Evolutionary conservation across 2,888 invertebrate species (phyloP).

Genomic region (Pristionchus entomophagus): DNA sequence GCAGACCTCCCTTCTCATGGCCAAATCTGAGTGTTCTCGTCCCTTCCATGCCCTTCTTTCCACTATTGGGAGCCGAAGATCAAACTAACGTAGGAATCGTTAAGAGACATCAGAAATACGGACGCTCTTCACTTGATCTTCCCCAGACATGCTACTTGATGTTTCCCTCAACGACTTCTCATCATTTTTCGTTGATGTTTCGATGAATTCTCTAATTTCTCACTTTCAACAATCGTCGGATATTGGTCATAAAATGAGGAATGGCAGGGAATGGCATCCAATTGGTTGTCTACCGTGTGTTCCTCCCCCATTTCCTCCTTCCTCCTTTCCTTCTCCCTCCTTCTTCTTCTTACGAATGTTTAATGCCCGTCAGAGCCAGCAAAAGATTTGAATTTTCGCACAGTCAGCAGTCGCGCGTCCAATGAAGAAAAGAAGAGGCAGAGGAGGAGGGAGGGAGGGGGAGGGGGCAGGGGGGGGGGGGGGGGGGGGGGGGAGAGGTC

Average conservation of each 20-base stretch:
- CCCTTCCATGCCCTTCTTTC: too few species aligned
- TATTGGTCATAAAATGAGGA: not conserved
- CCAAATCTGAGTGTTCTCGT: too few species aligned
- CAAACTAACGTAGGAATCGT: too few species aligned
- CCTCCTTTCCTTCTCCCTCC: not conserved
- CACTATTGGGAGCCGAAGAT: too few species aligned
- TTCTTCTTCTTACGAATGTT: not conserved
- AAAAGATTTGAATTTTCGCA: conserved; percentile 40
- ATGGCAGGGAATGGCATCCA: conserved; percentile 14
- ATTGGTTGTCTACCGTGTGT: not conserved
- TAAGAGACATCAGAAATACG: not conserved
- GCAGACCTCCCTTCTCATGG: too few species aligned
- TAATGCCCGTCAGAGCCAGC: conserved; percentile 20
- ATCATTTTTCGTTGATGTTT: not conserved
- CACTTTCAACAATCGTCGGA: not conserved
- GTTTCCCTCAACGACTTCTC: conserved; percentile 14
- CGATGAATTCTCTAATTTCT: not conserved
- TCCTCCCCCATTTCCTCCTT: not conserved
- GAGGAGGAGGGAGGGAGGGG: too few species aligned
- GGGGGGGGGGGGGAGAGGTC: not conserved
- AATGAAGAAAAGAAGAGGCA: conserved; percentile 14
- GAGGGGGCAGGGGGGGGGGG: too few species aligned
- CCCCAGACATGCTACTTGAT: not conserved
- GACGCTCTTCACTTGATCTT: not conserved
- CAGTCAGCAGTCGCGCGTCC: not conserved